A percentile compares a stretch with the other conserved stretches of the same genome.
phyloP scores from a whole-genome alignment of 1,140 invertebrate species.

The Pseudachorutes palmiensis region DNA sequence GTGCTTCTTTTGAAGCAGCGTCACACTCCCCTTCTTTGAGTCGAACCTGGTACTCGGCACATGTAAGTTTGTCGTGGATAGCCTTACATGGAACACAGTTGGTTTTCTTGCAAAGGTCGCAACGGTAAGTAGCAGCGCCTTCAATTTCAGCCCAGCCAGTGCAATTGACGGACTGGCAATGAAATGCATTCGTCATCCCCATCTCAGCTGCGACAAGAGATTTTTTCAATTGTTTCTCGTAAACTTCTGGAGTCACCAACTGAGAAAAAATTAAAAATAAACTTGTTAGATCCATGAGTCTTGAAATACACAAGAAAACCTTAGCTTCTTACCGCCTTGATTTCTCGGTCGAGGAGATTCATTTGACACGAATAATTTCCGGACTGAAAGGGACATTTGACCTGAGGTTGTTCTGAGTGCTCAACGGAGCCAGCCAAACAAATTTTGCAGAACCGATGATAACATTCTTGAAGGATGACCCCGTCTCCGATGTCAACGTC shows the following conservation, averaged over 20 bases:
- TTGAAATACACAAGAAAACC: too few relatives aligned
- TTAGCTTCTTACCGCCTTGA: conserved; percentile 50
- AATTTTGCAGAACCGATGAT: conserved; percentile 51
- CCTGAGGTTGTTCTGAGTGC: conserved; percentile 44
- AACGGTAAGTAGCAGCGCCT: conserved; percentile 74
- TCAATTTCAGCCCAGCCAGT: conserved; percentile 58
- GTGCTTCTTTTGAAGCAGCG: conserved; percentile 12
- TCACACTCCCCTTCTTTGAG: conserved; percentile 41
- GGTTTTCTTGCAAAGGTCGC: conserved; percentile 66
- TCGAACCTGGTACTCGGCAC: conserved; percentile 72
- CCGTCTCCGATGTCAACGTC: conserved; percentile 44
- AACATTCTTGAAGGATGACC: conserved; percentile 50
- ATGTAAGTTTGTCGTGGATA: conserved; percentile 73
- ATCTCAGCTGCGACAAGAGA: conserved; percentile 74
- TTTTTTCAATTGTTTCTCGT: conserved; percentile 47
- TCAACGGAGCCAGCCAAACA: conserved; percentile 45
- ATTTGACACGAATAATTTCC: conserved; percentile 46
- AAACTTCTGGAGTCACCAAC: conserved; percentile 45
- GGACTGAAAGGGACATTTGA: conserved; percentile 49
- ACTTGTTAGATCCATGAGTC: conserved; percentile 11
- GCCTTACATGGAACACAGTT: conserved; percentile 87
- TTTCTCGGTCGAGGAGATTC: conserved; percentile 47
- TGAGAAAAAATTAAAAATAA: conserved; percentile 32
- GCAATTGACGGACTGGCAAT: conserved; percentile 83
- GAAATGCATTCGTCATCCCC: conserved; percentile 71